Evolutionary conservation across 2,797 vertebrate genomes (phyloP).

Genomic region (Arrhamphus sclerolepis): DNA sequence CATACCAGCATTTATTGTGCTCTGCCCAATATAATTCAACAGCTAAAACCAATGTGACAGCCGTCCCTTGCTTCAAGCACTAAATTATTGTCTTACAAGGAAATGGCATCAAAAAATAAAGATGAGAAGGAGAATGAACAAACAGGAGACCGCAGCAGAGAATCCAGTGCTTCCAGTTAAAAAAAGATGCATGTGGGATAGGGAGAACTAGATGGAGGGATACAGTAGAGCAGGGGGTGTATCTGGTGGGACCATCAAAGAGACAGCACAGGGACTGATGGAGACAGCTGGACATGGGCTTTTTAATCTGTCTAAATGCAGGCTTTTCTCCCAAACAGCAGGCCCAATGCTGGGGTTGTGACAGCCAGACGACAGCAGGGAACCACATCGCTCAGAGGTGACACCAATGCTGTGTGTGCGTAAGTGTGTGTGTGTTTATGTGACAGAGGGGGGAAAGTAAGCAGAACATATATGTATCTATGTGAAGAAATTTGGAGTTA

Average conservation of each 20-base stretch:
- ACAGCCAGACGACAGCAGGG: constrained; percentile 69
- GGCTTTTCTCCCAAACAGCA: constrained; percentile 62
- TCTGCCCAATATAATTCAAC: constrained; percentile 71
- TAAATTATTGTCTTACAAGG: constrained; percentile 54
- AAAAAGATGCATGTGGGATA: constrained; percentile 39
- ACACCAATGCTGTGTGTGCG: constrained; percentile 22
- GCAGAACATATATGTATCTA: too few relatives aligned
- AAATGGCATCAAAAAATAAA: constrained; percentile 50
- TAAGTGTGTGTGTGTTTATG: constrained; percentile 2
- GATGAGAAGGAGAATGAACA: constrained; percentile 36
- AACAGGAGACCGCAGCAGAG: constrained; percentile 31
- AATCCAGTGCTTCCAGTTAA: constrained; percentile 38
- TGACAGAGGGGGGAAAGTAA: too few relatives aligned
- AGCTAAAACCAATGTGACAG: constrained; percentile 65
- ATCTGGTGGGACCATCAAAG: constrained; percentile 58
- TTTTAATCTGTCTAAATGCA: constrained; percentile 74
- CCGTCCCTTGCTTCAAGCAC: constrained; percentile 58
- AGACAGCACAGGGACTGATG: constrained; percentile 57
- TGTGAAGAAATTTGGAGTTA: too few relatives aligned
- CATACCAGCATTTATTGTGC: constrained; percentile 73
- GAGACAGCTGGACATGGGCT: constrained; percentile 71
- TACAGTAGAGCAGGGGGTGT: constrained; percentile 24
- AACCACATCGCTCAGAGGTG: constrained; percentile 37
- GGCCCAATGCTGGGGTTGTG: constrained; percentile 53
- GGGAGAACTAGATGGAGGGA: constrained; percentile 19